Evolutionary conservation across 2,797 vertebrate species (phyloP), one percentile per base, ranked within the genome.

Genomic region (Alcedo quadribrachys): DNA sequence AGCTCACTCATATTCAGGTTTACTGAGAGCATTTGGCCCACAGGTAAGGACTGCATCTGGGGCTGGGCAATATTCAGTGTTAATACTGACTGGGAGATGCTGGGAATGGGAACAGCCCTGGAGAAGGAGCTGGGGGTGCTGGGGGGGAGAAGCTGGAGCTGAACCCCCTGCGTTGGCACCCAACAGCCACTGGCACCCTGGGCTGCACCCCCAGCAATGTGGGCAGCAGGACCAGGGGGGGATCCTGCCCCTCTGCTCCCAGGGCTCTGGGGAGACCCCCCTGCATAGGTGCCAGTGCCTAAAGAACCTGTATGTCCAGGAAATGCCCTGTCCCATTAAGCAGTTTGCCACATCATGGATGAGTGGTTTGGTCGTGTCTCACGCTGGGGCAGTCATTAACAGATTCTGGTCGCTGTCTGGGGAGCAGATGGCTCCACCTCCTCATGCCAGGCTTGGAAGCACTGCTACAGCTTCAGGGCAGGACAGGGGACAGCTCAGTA

Each of bases 401-500:
- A 71, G 93, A 85, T 89, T 89, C 85, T 80, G 57, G 68, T 86
- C 76, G 25, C 70, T 86, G 92, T 78, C 78, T 58, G 54, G 25
- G 40, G 67, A 57, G 82, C 79, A 94, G 87, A 91, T 89, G 90
- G 92, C 85, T 86, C 87, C 89, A 87, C 89, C 85, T 90, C 55
- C 79, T 76, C 61, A 5, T 81, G 79, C 82, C 93, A 92, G 77
- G 65, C 48, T 87, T 81, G 73, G 81, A 91, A 91, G 75, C 37
- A 24, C 54, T 90, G 50, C 73, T 25, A 25, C 78, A 81, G 76
- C 80, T 89, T 75, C 68, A 68, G 62, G 80, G 80, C 54, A 93
- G 81, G 33, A 78, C 9, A n/a, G 22, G 18, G 65, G 50, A 82
- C 58, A 92, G 73, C 87, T 82, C 89, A 50, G 25, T 65, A 77